Percentiles rank a stretch among this genome's conserved stretches.
Evolutionary conservation across 1,140 invertebrate species (phyloP).

Genomic region (Drosophila saltans): DNA sequence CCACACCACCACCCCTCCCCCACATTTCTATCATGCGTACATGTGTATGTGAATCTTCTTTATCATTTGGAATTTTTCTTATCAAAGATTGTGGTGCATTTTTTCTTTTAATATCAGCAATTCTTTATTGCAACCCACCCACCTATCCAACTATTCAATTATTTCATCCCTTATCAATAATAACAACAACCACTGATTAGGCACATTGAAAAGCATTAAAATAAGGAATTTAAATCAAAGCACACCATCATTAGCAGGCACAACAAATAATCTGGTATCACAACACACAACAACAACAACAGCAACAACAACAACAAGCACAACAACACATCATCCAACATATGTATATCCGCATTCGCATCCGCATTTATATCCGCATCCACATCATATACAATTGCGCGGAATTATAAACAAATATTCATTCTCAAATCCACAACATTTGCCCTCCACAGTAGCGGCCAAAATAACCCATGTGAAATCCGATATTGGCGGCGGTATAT

Average conservation of each 20-base stretch:
- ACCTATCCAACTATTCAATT: background rate
- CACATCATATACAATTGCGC: slow-evolving; percentile 59
- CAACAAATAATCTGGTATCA: slow-evolving; percentile 38
- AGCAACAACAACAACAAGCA: slow-evolving; percentile 42
- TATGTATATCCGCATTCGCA: slow-evolving; percentile 15
- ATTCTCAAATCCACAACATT: slow-evolving; percentile 55
- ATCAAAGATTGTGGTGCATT: too few relatives aligned
- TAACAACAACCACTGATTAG: slow-evolving; percentile 30
- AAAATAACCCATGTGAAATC: slow-evolving; percentile 79
- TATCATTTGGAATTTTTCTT: too few relatives aligned
- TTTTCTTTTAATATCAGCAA: too few relatives aligned
- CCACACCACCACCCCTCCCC: too few relatives aligned
- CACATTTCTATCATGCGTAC: too few relatives aligned
- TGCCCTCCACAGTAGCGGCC: slow-evolving; percentile 75
- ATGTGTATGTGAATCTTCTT: too few relatives aligned
- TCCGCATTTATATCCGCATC: slow-evolving; percentile 37
- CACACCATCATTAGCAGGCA: background rate
- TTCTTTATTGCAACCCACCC: too few relatives aligned
- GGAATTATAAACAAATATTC: slow-evolving; percentile 73
- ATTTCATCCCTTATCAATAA: background rate
- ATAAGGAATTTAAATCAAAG: slow-evolving; percentile 52
- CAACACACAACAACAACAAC: slow-evolving; percentile 53
- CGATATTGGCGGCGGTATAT: slow-evolving; percentile 60
- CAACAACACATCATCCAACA: slow-evolving; percentile 28
- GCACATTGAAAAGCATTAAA: slow-evolving; percentile 72